Conservation (phyloP, 2,797 vertebrate genomes). For the Anabas testudineus region DNA sequence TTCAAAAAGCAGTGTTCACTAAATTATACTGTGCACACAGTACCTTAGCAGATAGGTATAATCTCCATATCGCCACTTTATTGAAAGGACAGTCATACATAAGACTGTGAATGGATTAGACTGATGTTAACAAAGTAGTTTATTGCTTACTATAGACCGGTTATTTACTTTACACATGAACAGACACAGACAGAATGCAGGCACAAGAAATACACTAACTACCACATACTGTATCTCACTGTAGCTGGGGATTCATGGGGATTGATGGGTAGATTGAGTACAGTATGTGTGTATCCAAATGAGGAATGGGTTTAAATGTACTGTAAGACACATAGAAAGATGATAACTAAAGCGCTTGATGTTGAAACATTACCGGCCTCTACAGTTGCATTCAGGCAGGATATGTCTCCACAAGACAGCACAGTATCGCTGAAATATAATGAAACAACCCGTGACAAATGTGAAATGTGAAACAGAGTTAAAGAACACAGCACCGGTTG, state of each 20-base stretch:
- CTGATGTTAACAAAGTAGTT: slow-evolving; percentile 29
- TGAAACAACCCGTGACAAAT: slow-evolving; percentile 52
- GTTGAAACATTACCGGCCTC: slow-evolving; percentile 37
- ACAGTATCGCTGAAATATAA: slow-evolving; percentile 41
- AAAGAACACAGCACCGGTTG: slow-evolving; percentile 42
- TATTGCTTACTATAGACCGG: slow-evolving; percentile 43
- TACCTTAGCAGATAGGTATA: neutral
- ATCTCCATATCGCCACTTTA: slow-evolving; percentile 34
- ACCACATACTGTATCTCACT: no score
- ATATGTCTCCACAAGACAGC: slow-evolving; percentile 41
- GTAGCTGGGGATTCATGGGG: no score
- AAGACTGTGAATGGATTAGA: slow-evolving; percentile 6
- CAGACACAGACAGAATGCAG: slow-evolving; percentile 40
- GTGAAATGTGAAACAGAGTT: slow-evolving; percentile 46
- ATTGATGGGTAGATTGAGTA: slow-evolving; percentile 33
- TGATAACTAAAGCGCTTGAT: slow-evolving; percentile 30
- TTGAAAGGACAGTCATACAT: slow-evolving; percentile 23
- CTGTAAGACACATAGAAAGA: slow-evolving; percentile 53
- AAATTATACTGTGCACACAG: neutral
- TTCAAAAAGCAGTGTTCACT: neutral
- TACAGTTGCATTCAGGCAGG: slow-evolving; percentile 8
- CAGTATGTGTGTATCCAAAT: slow-evolving; percentile 14
- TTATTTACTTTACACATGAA: slow-evolving; percentile 45
- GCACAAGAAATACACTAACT: slow-evolving; percentile 44
- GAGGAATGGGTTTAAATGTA: slow-evolving; percentile 47